These are phyloP conservation scores for Toxostoma redivivum DNA, from an alignment of 2,113 vertebrate genomes.

Conservation along the genomic window DNA sequence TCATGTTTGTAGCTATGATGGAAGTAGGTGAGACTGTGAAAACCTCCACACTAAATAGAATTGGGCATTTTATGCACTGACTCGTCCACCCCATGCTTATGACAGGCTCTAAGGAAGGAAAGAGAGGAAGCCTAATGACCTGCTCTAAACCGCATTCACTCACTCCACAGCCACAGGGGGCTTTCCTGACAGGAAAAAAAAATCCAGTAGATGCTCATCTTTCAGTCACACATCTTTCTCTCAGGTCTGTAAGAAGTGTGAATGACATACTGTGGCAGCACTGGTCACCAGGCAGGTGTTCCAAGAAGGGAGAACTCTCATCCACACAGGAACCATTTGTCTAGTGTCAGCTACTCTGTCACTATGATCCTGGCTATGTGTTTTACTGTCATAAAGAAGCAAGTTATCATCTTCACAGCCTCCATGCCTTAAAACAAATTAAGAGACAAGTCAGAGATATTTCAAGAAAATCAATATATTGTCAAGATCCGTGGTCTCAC, in stretches of 20 bases:
- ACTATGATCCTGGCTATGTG: neutral
- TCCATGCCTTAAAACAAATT: neutral
- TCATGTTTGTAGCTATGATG: neutral
- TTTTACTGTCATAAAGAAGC: neutral
- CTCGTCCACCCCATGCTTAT: neutral
- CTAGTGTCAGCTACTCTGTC: neutral
- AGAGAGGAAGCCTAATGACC: neutral
- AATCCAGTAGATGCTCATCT: constrained; percentile 10
- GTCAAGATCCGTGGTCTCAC: neutral
- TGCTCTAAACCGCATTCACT: neutral
- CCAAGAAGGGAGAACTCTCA: neutral
- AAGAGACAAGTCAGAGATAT: neutral
- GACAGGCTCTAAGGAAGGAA: neutral
- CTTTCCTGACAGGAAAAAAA: neutral
- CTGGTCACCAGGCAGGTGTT: neutral
- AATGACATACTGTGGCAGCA: neutral
- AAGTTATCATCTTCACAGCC: neutral
- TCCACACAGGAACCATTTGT: neutral
- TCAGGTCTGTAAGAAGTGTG: neutral
- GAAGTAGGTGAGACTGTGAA: neutral
- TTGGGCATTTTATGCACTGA: neutral
- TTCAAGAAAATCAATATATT: neutral
- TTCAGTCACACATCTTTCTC: constrained; percentile 15
- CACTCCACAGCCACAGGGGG: neutral
- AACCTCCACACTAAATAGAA: neutral